Evolutionary conservation across 2,888 invertebrate genomes (phyloP).

Genomic region (Torymus texanus): DNA sequence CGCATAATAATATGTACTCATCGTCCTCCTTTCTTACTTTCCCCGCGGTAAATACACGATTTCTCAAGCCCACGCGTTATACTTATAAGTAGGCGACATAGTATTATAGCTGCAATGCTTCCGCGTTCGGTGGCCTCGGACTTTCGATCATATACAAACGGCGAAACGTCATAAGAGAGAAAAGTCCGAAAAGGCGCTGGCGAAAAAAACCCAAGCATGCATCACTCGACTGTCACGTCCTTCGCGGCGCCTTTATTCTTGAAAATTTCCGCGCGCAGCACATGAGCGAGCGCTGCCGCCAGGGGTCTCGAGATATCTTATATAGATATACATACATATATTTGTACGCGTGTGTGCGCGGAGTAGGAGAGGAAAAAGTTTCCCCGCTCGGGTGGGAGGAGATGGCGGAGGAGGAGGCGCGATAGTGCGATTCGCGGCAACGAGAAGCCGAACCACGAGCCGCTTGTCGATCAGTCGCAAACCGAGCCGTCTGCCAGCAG

Average conservation of each 20-base stretch:
- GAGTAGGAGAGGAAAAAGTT: slow-evolving; percentile 12
- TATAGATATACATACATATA: too few species aligned
- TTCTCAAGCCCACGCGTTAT: too few species aligned
- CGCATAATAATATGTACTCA: too few species aligned
- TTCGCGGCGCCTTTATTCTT: slow-evolving; percentile 17
- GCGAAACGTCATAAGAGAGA: neutral
- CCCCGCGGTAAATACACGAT: too few species aligned
- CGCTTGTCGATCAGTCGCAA: slow-evolving; percentile 20
- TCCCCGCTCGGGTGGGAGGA: slow-evolving; percentile 10
- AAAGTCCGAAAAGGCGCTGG: neutral
- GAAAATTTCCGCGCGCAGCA: slow-evolving; percentile 36
- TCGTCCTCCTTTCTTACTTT: too few species aligned
- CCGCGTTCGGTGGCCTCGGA: neutral
- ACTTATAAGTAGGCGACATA: too few species aligned
- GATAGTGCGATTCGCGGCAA: too few species aligned
- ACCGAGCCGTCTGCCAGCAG: neutral
- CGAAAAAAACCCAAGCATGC: slow-evolving; percentile 28
- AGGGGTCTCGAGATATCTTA: neutral
- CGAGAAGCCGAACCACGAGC: too few species aligned
- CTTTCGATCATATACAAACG: neutral
- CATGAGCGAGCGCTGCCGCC: slow-evolving; percentile 5
- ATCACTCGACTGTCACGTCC: slow-evolving; percentile 28
- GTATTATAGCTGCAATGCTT: too few species aligned
- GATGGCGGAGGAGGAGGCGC: slow-evolving; percentile 5
- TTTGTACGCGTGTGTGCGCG: neutral